These are phyloP conservation scores for Machimus atricapillus DNA, from an alignment of 2,888 invertebrate species.

Conservation along the genomic window DNA sequence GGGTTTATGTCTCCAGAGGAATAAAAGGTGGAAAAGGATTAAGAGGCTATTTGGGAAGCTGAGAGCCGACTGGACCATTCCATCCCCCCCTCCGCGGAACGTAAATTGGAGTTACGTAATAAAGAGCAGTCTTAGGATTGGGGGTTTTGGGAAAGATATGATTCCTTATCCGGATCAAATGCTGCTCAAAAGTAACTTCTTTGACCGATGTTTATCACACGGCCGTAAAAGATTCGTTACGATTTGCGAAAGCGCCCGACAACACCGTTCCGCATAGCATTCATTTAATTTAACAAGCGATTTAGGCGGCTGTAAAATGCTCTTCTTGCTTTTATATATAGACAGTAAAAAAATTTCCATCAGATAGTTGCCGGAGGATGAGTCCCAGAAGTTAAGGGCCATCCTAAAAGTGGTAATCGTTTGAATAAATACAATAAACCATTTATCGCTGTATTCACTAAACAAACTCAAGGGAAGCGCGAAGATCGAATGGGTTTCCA, in stretches of 20 bases:
- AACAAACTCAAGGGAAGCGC: background rate
- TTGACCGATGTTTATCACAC: conserved; percentile 23
- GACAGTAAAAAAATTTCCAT: background rate
- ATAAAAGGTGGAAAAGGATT: conserved; percentile 38
- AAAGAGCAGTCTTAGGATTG: background rate
- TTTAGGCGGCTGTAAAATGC: background rate
- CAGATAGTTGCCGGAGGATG: background rate
- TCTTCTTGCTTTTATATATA: conserved; percentile 9
- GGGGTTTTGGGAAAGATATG: background rate
- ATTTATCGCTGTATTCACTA: background rate
- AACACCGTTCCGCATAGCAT: background rate
- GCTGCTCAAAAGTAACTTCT: background rate
- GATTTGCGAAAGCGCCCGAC: background rate
- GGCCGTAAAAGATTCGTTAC: background rate
- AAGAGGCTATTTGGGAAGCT: conserved; percentile 16
- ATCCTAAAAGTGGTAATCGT: background rate
- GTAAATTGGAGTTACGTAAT: conserved; percentile 34
- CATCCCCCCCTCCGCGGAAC: background rate
- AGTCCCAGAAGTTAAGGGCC: background rate
- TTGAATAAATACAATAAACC: background rate
- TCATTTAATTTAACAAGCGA: conserved; percentile 25
- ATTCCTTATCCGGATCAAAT: conserved; percentile 14
- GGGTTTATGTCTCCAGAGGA: conserved; percentile 36
- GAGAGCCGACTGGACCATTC: background rate
- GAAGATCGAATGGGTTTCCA: background rate